Evolutionary conservation across 2,888 invertebrate genomes (phyloP).

Genomic region (Drosophila rubida): DNA sequence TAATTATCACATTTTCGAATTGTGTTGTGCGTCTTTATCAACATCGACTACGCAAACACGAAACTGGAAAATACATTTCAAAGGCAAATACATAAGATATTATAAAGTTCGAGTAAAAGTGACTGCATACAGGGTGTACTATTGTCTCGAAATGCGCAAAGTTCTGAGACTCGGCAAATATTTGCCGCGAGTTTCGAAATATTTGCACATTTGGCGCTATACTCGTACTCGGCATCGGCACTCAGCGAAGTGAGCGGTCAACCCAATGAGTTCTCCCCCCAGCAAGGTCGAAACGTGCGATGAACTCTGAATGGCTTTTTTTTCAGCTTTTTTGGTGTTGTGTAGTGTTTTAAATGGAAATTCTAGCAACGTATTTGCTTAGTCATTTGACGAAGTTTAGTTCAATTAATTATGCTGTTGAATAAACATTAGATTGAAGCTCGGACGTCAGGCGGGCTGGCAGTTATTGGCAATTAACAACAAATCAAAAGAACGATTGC

Average conservation of each 20-base stretch:
- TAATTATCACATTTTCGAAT: not conserved
- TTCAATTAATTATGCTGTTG: slow-evolving; percentile 61
- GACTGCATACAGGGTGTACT: not conserved
- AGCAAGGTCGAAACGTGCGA: slow-evolving; percentile 58
- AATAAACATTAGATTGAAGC: slow-evolving; percentile 50
- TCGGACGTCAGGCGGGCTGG: slow-evolving; percentile 3
- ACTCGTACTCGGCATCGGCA: no score
- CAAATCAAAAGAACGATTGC: slow-evolving; percentile 9
- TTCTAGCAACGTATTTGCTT: slow-evolving; percentile 50
- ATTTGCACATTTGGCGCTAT: slow-evolving; percentile 23
- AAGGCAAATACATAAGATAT: slow-evolving; percentile 1
- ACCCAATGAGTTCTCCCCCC: slow-evolving; percentile 1
- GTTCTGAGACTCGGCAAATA: slow-evolving; percentile 22
- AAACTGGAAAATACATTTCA: slow-evolving; percentile 10
- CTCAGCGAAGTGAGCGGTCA: slow-evolving; percentile 21
- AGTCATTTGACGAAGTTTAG: slow-evolving; percentile 56
- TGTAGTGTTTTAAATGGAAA: slow-evolving; percentile 29
- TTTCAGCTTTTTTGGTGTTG: slow-evolving; percentile 2
- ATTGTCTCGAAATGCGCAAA: not conserved
- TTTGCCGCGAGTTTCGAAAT: slow-evolving; percentile 29
- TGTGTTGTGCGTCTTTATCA: slow-evolving; percentile 10
- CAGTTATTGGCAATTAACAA: slow-evolving; percentile 39
- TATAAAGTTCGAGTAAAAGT: not conserved
- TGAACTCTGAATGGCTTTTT: slow-evolving; percentile 63
- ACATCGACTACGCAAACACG: slow-evolving; percentile 20